Evolutionary conservation across 2,113 vertebrate species (phyloP), one percentile per base, ranked within the genome.

Genomic region (Excalfactoria chinensis): DNA sequence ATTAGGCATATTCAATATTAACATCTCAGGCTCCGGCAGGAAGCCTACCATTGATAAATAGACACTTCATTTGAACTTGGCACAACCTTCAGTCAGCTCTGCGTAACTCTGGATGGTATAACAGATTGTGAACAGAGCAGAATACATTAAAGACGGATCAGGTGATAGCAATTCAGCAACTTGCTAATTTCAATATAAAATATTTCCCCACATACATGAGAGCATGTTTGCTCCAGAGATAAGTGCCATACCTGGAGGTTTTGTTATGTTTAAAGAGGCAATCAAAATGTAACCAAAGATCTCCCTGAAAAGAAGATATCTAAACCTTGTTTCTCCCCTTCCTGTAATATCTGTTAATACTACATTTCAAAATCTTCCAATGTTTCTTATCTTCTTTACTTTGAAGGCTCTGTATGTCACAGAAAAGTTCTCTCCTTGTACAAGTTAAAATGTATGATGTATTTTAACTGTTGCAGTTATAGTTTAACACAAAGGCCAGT

Each of bases 51-150:
- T 80, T 95, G 94, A 95, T 86, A 96, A 91, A 94, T 84, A 70
- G 91, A 46, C 83, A 92, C 88, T 97, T 96, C 92, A 94, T 90
- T 77, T 93, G 95, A 96, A 96, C 89, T 91, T 97, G 93, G 89
- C 89, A 94, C 95, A 95, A 96, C 71, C 89, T 93, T 64, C 95
- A 94, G 78, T 96, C 86, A 89, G 81, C 89, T 96, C 77, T 95
- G 76, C 71, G 86, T 86, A 93, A 41, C 91, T 75, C 77, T 66
- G 80, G 53, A 82, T 81, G 88, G 67, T 51, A 46, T 62, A 84
- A 60, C 81, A 74, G 93, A 91, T 88, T 68, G 76, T 6, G 4
- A 34, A 55, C 58, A 81, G 23, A 79, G 62, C 14, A 48, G 82
- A 92, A 94, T 73, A 62, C n/a, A 94, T 89, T 74, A 80, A 91